Base-by-base conservation (phyloP, 1,140 invertebrate genomes). In the Drosophila asahinai region DNA sequence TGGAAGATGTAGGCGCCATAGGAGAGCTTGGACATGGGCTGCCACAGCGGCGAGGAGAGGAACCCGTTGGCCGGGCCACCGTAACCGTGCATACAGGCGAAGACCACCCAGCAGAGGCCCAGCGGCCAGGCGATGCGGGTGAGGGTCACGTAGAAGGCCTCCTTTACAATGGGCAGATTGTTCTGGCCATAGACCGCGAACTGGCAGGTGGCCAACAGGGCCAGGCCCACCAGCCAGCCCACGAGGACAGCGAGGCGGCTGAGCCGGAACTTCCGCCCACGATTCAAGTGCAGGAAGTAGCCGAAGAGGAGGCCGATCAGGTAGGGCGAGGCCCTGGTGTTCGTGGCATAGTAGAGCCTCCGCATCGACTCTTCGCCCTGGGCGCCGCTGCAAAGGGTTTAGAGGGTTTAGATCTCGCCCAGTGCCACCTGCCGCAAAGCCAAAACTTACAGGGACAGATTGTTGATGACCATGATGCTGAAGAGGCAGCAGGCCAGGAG, bases 101-200 rank as follows among this genome's bases (percentile, higher is more conserved):
- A 95, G 12, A 97, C 94, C 7, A 97, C 93, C 96, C 96, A 97
- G 2, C 94, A 93, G 8, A 97, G 60, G 0, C 93, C 94, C 0
- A 95, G 3, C 0, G 94, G 94, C 95, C 96, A 97, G 0, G 93
- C 90, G 3, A 95, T 93, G 19, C 96, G 93, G 27, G 94, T 93
- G 2, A 96, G 93, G 3, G 95, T 93, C 4, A 94, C 94, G 72
- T 96, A 97, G 38, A 95, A 93, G 2, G 95, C 94, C 2, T 94
- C 94, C 55, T 94, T 93, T 43, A 81, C 22, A 17, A 66, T 59
- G 27, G 91, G 82, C 25, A 78, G 2, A 0, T 12, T n/a, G 79
- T 73, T 43, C 19, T 38, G 55, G 22, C 87, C 61, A 12, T 61
- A 81, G 7, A 80, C 52, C 0, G 80, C 75, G 40, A 93, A 80